phyloP scores from a whole-genome alignment of 2,888 invertebrate species.

The Ornithoptera priamus region DNA sequence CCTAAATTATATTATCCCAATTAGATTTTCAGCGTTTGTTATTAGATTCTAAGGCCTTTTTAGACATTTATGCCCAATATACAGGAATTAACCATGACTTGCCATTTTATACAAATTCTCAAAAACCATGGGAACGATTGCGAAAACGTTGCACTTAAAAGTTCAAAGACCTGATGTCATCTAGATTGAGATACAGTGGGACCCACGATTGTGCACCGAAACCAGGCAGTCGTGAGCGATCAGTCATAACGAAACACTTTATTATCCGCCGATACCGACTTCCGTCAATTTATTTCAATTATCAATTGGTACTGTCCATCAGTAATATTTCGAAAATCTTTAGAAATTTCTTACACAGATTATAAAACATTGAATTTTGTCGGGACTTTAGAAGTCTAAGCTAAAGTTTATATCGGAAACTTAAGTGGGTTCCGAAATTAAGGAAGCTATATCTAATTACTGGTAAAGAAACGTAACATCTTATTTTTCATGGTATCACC shows the following conservation, averaged over 20 bases:
- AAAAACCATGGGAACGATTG: conserved; percentile 3
- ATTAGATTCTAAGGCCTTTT: not conserved
- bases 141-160: conserved; percentile 13
- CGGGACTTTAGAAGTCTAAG: no score
- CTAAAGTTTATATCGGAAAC: no score
- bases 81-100: not conserved
- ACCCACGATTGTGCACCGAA: conserved; percentile 32
- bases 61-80: not conserved
- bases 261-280: conserved; percentile 39
- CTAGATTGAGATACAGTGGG: conserved; percentile 35
- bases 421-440: no score
- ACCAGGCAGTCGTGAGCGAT: conserved; percentile 49
- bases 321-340: no score
- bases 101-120: conserved; percentile 1
- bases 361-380: no score
- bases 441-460: no score
- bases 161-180: conserved; percentile 35
- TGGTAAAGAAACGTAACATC: no score
- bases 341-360: no score
- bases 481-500: no score
- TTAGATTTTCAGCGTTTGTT: not conserved
- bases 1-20: not conserved
- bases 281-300: conserved; percentile 36
- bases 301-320: conserved; percentile 4
- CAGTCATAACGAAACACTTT: conserved; percentile 41